These are phyloP conservation scores for Donacobius atricapilla DNA, from an alignment of 2,113 vertebrate species.

Conservation along the genomic window DNA sequence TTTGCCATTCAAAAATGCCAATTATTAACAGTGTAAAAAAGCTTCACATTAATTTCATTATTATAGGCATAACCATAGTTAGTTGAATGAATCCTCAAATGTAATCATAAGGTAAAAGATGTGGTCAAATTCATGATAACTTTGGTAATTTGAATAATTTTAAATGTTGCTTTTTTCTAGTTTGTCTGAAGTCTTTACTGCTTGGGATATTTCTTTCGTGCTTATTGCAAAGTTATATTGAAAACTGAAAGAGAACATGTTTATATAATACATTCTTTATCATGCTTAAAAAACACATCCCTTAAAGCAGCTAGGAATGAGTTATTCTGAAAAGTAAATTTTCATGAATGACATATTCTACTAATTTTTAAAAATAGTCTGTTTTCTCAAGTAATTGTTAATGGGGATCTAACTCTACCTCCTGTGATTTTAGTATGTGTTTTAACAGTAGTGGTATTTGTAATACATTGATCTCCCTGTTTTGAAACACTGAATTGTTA, in stretches of 20 bases:
- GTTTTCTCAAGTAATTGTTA: constrained; percentile 13
- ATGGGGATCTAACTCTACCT: constrained; percentile 49
- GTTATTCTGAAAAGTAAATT: not conserved
- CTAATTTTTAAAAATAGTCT: not conserved
- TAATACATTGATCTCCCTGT: constrained; percentile 4
- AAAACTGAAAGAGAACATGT: not conserved
- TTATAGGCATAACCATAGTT: not conserved
- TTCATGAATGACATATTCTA: not conserved
- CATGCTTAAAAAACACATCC: not conserved
- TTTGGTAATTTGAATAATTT: constrained; percentile 13
- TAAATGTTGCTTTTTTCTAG: constrained; percentile 16
- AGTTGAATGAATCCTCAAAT: constrained; percentile 3
- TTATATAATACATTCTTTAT: not conserved
- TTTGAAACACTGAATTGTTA: constrained; percentile 19
- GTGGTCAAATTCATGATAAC: not conserved
- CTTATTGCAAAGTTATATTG: not conserved
- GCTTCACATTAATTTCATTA: not conserved
- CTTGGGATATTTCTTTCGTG: not conserved
- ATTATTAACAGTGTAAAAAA: constrained; percentile 2
- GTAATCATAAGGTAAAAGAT: constrained; percentile 27
- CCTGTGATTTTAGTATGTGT: constrained; percentile 46
- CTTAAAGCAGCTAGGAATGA: not conserved
- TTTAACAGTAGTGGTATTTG: constrained; percentile 16
- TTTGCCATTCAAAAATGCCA: constrained; percentile 36
- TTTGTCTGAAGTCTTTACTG: constrained; percentile 25